A percentile compares a stretch with the other conserved stretches of the same genome.
Evolutionary conservation across 2,888 invertebrate genomes (phyloP).

Genomic region (Heliothis peltigera): DNA sequence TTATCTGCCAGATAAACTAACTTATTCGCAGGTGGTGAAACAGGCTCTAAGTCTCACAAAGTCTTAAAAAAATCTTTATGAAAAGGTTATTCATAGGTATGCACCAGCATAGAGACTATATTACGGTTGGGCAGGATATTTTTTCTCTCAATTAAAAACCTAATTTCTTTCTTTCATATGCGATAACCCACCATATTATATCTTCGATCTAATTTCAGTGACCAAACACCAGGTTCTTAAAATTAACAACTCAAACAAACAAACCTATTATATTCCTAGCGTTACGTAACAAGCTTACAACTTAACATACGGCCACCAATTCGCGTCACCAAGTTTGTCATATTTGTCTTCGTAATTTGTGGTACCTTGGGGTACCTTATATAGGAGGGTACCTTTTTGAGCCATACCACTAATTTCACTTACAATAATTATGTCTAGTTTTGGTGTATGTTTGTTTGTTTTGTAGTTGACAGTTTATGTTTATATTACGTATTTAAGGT

Average conservation of each 20-base stretch:
- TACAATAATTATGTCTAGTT: constrained; percentile 70
- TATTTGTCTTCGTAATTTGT: constrained; percentile 77
- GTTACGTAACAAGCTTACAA: constrained; percentile 63
- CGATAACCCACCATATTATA: too few relatives aligned
- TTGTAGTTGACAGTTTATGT: constrained; percentile 53
- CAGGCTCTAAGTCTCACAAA: background rate
- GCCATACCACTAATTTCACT: constrained; percentile 78
- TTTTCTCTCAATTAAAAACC: too few relatives aligned
- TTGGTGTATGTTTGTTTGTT: constrained; percentile 64
- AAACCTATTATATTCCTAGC: constrained; percentile 27
- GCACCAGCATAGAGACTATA: too few relatives aligned
- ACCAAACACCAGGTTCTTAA: background rate
- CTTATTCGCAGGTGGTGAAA: too few relatives aligned
- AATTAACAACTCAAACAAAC: background rate
- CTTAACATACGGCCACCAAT: constrained; percentile 73
- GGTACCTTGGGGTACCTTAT: constrained; percentile 66
- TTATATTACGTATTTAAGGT: constrained; percentile 10
- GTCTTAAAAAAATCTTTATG: too few relatives aligned
- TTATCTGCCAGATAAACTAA: too few relatives aligned
- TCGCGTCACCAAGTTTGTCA: constrained; percentile 76
- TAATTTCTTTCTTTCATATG: too few relatives aligned
- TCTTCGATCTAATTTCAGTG: background rate
- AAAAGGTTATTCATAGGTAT: too few relatives aligned
- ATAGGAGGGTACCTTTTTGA: constrained; percentile 80
- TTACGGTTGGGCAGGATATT: too few relatives aligned